Conservation (phyloP, 2,797 vertebrate genomes). For the Falco novaeseelandiae region DNA sequence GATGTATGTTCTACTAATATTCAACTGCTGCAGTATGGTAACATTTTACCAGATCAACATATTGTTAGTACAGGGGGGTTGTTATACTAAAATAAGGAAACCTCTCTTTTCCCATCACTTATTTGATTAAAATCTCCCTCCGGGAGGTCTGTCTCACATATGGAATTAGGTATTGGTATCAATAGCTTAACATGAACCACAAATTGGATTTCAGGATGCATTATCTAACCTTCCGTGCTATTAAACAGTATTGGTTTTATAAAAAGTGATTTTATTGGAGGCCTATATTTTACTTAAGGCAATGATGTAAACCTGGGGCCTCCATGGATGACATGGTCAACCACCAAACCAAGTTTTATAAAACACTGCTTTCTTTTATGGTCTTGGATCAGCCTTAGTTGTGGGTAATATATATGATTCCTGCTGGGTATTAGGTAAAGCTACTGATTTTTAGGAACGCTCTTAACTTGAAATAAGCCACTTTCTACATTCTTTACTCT, state of each 20-base stretch:
- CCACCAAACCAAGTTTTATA: neutral
- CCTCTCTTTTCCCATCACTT: neutral
- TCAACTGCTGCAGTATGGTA: neutral
- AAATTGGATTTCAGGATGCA: constrained; percentile 10
- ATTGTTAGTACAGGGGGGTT: neutral
- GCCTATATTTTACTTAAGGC: constrained; percentile 29
- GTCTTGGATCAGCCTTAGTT: neutral
- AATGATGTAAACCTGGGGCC: constrained; percentile 1
- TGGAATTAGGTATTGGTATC: constrained; percentile 51
- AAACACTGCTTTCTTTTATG: neutral
- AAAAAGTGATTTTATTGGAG: constrained; percentile 23
- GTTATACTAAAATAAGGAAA: constrained; percentile 14
- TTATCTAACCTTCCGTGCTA: constrained; percentile 22
- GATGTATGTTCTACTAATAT: neutral
- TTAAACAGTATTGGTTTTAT: constrained; percentile 8
- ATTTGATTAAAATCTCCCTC: neutral
- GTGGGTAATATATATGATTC: neutral
- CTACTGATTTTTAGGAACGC: constrained; percentile 14
- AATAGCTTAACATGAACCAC: constrained; percentile 19
- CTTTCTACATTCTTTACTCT: neutral
- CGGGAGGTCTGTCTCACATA: neutral
- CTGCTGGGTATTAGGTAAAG: neutral
- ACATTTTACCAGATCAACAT: neutral
- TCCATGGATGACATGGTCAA: neutral
- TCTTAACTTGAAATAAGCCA: neutral